These are phyloP conservation scores for Netelia virgata DNA, from an alignment of 2,888 invertebrate species.

Conservation along the genomic window DNA sequence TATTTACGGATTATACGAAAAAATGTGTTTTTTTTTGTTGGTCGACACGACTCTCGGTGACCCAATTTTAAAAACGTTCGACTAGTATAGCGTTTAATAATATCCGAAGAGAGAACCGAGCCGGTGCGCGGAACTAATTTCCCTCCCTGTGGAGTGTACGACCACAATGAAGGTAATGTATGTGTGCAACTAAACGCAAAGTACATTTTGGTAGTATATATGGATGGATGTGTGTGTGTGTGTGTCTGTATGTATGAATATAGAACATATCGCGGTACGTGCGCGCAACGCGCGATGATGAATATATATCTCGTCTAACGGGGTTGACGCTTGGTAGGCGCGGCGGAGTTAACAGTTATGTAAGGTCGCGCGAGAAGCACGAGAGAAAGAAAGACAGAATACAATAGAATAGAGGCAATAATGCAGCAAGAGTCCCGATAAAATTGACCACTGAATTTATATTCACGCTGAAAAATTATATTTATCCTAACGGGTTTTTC, in stretches of 20 bases:
- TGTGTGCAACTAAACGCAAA: neutral
- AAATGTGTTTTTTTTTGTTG: constrained; percentile 19
- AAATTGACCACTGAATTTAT: neutral
- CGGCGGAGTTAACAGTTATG: constrained; percentile 69
- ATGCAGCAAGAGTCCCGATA: constrained; percentile 23
- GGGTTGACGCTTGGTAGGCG: constrained; percentile 66
- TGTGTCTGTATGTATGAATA: neutral
- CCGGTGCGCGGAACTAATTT: constrained; percentile 24
- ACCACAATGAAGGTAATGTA: neutral
- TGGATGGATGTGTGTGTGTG: neutral
- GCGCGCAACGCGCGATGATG: constrained; percentile 37
- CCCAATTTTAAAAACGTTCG: constrained; percentile 48
- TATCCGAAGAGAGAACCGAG: constrained; percentile 37
- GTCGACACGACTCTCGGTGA: constrained; percentile 42
- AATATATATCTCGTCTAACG: constrained; percentile 57
- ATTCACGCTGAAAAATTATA: neutral
- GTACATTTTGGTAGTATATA: constrained; percentile 10
- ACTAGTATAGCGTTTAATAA: constrained; percentile 53
- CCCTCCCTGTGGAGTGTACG: constrained; percentile 3
- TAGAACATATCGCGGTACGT: neutral
- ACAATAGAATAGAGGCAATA: neutral
- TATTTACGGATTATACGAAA: neutral
- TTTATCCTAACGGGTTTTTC: neutral
- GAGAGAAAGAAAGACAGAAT: constrained; percentile 36
- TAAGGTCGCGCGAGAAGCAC: constrained; percentile 58